Base-by-base conservation (phyloP, 1,140 invertebrate species). In the Temnothorax longispinosus region DNA sequence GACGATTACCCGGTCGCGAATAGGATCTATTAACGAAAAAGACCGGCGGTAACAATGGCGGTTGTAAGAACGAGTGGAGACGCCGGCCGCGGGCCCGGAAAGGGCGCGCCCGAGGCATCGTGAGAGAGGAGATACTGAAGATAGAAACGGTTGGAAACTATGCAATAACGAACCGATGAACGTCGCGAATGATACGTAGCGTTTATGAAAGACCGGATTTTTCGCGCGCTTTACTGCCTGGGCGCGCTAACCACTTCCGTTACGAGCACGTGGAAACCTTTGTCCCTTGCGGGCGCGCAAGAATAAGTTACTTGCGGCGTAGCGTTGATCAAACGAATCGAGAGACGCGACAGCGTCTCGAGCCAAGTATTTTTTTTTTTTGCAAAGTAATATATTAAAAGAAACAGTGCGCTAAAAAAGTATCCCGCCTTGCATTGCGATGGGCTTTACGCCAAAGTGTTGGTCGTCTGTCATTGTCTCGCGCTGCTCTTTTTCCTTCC, bases 41-140 rank as follows among this genome's bases (percentile, higher is more conserved):
- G 15, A 15, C 41, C 27, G 27, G 56, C 27, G 69, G 41, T 18
- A n/a, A 47, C 38, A 58, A 82, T 72, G 58, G 50, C 27, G n/a
- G 64, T 32, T 18, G 52, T 78, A 62, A 77, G 56, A 74, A 80
- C 88, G 85, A 92, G 90, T 92, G 90, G 92, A 90, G 89, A 92
- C 91, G 89, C 92, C 91, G 93, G 92, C 85, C 77, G 87, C 72
- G 86, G 81, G 64, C 85, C 88, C 77, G 56, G 88, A 82, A 90
- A 72, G 89, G 92, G 88, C 91, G 92, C 89, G 92, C 88, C 92
- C 90, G 92, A 85, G 15, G 89, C 89, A 81, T 80, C 84, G 84
- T 80, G 13, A 44, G 54, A 47, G 47, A 50, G 11, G 44, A 32
- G 27, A 27, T 27, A 27, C 27, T 27, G 27, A 27, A 27, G 27